Evolutionary conservation across 1,140 invertebrate genomes (phyloP), one percentile per base, ranked within the genome.

Genomic region (Melipona quadrifasciata): DNA sequence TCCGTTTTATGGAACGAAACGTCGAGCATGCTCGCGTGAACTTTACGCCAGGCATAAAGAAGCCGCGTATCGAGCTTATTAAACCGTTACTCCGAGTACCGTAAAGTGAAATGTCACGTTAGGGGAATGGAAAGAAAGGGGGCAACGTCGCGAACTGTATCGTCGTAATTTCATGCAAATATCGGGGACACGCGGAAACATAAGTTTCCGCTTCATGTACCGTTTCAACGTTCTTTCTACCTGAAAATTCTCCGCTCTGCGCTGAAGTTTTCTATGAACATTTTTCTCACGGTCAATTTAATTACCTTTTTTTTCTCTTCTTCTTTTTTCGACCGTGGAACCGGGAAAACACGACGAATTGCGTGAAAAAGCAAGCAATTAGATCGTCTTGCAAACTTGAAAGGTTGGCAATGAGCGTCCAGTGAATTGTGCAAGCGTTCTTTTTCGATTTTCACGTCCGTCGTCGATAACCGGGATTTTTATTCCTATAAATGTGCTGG

Each of bases 11-110:
- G 65, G n/a, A 58, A 79, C 67, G 75, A 34, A n/a, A 47, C 34
- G 53, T 47, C 19, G 70, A 34, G 24, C 31, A 65, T 55, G 72
- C 27, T 39, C 34, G 27, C 21, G 65, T 5, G 19, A 64, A 79
- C 55, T 84, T 84, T 78, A 84, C 34, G 67, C 47, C 55, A 12
- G 39, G 57, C 55, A 64, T 84, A 79, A 84, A 84, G 82, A 79
- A 84, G 55, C 58, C 58, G 24, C 12, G 27, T 2, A 34, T 31
- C 19, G 58, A 76, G 55, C 67, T 84, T 79, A 84, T 84, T 84
- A 80, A 84, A 84, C 82, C 76, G 77, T 84, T 84, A 73, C 51
- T 64, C n/a, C 39, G 39, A 51, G 51, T 16, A 73, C 31, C 68
- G 68, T 57, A 80, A 84, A 84, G 68, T 67, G 53, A 73, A 84